Evolutionary conservation across 2,888 invertebrate genomes (phyloP).

Genomic region (Machimus rusticus): DNA sequence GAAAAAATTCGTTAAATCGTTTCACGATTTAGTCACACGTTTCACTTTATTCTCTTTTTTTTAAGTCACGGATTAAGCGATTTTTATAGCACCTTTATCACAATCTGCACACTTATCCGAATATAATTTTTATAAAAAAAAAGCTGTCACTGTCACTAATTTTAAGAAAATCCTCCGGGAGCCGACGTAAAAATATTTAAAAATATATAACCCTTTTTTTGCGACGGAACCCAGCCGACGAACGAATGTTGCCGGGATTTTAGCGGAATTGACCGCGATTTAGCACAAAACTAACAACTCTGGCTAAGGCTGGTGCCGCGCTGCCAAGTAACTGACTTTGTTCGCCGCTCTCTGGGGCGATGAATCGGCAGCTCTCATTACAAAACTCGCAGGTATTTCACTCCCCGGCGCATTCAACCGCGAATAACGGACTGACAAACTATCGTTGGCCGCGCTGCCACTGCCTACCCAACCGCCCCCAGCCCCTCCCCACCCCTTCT

Average conservation of each 20-base stretch:
- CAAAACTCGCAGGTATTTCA: conserved; percentile 19
- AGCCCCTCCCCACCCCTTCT: no score
- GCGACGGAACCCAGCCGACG: background rate
- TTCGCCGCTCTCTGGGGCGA: conserved; percentile 7
- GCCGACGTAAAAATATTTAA: no score
- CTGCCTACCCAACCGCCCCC: background rate
- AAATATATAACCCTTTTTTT: background rate
- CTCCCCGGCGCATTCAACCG: conserved; percentile 40
- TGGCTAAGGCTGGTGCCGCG: conserved; percentile 19
- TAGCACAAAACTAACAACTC: conserved; percentile 14
- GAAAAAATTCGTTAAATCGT: background rate
- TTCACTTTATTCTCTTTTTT: background rate
- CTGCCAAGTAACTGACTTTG: conserved; percentile 15
- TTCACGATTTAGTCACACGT: background rate
- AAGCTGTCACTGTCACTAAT: background rate
- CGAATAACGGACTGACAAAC: conserved; percentile 46
- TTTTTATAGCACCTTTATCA: conserved; percentile 7
- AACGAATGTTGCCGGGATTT: no score
- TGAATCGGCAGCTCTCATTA: conserved; percentile 27
- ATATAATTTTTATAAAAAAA: background rate
- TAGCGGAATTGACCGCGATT: background rate
- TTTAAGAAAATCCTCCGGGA: background rate
- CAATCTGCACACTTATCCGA: background rate
- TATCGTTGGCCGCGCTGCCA: background rate
- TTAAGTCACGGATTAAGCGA: background rate